Conservation (phyloP, 2,888 invertebrate genomes). For the Pegoplata infirma region DNA sequence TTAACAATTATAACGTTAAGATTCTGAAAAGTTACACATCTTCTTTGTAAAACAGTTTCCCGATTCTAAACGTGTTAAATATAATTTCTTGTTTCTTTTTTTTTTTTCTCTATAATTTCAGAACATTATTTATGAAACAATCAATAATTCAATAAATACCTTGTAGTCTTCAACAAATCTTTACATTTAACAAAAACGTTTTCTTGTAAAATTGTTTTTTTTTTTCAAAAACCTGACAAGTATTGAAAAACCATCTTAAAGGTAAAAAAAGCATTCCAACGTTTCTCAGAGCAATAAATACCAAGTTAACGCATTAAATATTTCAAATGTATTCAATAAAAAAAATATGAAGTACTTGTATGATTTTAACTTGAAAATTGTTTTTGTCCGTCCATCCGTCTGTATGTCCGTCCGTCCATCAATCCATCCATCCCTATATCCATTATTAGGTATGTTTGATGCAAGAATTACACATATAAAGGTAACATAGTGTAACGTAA, state of each 20-base stretch:
- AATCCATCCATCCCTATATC: neutral
- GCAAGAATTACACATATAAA: constrained; percentile 36
- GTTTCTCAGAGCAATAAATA: constrained; percentile 76
- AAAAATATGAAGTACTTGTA: constrained; percentile 47
- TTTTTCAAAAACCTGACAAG: neutral
- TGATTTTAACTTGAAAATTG: constrained; percentile 54
- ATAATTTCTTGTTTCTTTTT: too few species aligned
- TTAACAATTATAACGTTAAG: too few species aligned
- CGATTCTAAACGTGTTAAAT: neutral
- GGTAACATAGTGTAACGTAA: constrained; percentile 42
- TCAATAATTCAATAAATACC: neutral
- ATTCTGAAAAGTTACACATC: too few species aligned
- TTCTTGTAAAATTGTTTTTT: constrained; percentile 2
- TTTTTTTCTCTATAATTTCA: neutral
- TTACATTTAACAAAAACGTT: too few species aligned
- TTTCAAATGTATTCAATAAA: constrained; percentile 67
- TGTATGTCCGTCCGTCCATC: neutral
- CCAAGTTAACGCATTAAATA: constrained; percentile 77
- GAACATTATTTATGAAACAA: neutral
- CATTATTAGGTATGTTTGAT: constrained; percentile 45
- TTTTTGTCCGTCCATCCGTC: neutral
- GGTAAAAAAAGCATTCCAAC: constrained; percentile 73
- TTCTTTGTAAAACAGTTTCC: too few species aligned
- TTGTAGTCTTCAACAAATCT: neutral
- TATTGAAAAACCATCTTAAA: constrained; percentile 32